phyloP scores from a whole-genome alignment of 2,888 invertebrate species.

The Heliconius erato region DNA sequence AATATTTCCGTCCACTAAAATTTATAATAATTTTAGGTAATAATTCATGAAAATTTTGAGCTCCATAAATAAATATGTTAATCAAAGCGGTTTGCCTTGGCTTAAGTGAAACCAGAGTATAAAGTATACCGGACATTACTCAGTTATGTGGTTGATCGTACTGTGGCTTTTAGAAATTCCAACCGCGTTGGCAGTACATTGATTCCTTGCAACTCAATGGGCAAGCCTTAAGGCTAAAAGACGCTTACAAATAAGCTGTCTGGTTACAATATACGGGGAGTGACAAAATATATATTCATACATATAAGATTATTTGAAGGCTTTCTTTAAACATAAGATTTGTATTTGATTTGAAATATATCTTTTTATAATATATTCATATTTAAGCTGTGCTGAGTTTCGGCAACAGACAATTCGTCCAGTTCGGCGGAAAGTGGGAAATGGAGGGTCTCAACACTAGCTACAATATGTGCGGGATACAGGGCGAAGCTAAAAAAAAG shows the following conservation, averaged over 20 bases:
- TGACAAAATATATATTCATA: neutral
- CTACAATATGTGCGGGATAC: too few species aligned
- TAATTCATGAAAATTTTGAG: conserved; percentile 23
- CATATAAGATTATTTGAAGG: neutral
- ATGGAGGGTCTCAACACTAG: too few species aligned
- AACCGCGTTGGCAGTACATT: conserved; percentile 51
- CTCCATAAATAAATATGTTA: conserved; percentile 55
- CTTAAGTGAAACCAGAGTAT: conserved; percentile 31
- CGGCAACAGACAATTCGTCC: too few species aligned
- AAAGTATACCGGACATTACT: conserved; percentile 46
- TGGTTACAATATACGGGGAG: conserved; percentile 51
- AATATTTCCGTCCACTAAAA: neutral
- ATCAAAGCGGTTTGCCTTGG: conserved; percentile 26
- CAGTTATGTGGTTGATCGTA: conserved; percentile 40
- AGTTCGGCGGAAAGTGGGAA: too few species aligned
- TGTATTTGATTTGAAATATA: neutral
- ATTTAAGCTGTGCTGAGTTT: too few species aligned
- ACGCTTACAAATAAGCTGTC: conserved; percentile 63
- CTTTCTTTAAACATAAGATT: neutral
- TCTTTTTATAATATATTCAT: too few species aligned
- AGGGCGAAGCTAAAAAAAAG: too few species aligned
- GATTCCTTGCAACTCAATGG: conserved; percentile 54
- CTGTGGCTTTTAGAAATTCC: conserved; percentile 54
- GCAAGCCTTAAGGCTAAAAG: conserved; percentile 50
- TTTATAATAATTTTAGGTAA: conserved; percentile 1